These are phyloP conservation scores for Eucera pruinosa DNA, from an alignment of 2,888 invertebrate genomes.

Conservation along the genomic window DNA sequence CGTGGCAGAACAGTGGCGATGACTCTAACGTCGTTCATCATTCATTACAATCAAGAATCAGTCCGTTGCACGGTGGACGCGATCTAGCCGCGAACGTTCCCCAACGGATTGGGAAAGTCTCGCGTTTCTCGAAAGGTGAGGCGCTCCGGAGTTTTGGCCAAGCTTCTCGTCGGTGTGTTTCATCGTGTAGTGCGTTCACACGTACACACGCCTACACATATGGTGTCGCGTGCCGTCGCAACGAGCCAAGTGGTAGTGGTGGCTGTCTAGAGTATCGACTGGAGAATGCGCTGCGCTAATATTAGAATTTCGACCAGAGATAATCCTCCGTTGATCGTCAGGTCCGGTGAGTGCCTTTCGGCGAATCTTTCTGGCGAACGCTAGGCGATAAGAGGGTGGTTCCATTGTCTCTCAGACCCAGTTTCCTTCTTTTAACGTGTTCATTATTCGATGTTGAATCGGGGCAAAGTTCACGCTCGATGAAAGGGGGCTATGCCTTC, in stretches of 20 bases:
- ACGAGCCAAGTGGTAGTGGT: slow-evolving; percentile 43
- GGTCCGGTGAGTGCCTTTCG: slow-evolving; percentile 47
- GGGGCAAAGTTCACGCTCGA: background rate
- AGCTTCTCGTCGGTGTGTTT: slow-evolving; percentile 22
- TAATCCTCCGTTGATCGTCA: slow-evolving; percentile 45
- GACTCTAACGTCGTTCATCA: slow-evolving; percentile 39
- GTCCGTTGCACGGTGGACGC: slow-evolving; percentile 8
- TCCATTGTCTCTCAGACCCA: slow-evolving; percentile 8
- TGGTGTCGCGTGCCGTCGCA: slow-evolving; percentile 34
- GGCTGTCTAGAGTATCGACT: slow-evolving; percentile 66
- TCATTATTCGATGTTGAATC: too few species aligned
- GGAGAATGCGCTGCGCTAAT: slow-evolving; percentile 66
- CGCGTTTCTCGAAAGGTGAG: slow-evolving; percentile 53
- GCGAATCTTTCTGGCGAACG: background rate
- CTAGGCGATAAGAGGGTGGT: slow-evolving; percentile 3
- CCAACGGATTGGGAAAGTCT: slow-evolving; percentile 9
- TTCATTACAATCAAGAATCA: slow-evolving; percentile 26
- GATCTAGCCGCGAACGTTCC: slow-evolving; percentile 17
- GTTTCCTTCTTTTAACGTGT: too few species aligned
- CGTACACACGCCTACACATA: slow-evolving; percentile 23
- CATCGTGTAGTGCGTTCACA: slow-evolving; percentile 23
- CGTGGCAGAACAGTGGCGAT: slow-evolving; percentile 62
- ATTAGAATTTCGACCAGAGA: slow-evolving; percentile 70
- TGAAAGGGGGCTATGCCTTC: too few species aligned
- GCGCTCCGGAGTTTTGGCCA: slow-evolving; percentile 15